Conservation (phyloP, 92 coral and sea anemone genomes). For the Anthopleura xanthogrammica region DNA sequence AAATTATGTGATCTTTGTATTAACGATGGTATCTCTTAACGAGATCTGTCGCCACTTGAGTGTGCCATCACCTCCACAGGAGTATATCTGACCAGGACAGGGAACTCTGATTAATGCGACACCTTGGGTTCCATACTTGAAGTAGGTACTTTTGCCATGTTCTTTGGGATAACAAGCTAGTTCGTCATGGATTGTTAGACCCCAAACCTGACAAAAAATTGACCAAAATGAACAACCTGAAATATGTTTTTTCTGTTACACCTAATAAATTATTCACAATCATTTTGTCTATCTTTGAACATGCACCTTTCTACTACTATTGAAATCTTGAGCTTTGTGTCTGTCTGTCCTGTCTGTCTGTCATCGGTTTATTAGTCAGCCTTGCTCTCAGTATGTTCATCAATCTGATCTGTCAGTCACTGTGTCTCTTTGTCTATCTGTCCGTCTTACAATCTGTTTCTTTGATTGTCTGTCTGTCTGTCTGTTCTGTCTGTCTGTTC, state of each 20-base stretch:
- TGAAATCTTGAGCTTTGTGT: too few species aligned
- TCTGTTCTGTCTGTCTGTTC: neutral
- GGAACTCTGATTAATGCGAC: constrained; percentile 77
- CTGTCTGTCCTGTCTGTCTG: neutral
- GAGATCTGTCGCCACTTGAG: constrained; percentile 92
- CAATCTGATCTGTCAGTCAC: too few species aligned
- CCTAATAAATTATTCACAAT: neutral
- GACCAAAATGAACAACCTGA: neutral
- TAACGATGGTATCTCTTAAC: constrained; percentile 78
- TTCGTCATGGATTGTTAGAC: constrained; percentile 88
- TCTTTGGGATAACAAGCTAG: constrained; percentile 82
- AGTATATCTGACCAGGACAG: constrained; percentile 76
- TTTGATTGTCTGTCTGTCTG: too few species aligned
- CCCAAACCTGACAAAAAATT: constrained; percentile 73
- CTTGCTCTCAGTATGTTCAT: too few species aligned
- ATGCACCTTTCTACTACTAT: neutral
- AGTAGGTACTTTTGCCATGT: constrained; percentile 87
- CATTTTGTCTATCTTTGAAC: neutral
- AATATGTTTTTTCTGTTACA: too few species aligned
- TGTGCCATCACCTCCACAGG: constrained; percentile 97
- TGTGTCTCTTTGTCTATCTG: too few species aligned
- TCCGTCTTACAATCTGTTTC: too few species aligned
- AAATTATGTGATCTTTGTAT: constrained; percentile 25
- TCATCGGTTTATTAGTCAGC: too few species aligned
- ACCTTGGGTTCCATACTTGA: constrained; percentile 94